Base-by-base conservation (phyloP, 2,797 vertebrate genomes). In the Cossypha heuglini region DNA sequence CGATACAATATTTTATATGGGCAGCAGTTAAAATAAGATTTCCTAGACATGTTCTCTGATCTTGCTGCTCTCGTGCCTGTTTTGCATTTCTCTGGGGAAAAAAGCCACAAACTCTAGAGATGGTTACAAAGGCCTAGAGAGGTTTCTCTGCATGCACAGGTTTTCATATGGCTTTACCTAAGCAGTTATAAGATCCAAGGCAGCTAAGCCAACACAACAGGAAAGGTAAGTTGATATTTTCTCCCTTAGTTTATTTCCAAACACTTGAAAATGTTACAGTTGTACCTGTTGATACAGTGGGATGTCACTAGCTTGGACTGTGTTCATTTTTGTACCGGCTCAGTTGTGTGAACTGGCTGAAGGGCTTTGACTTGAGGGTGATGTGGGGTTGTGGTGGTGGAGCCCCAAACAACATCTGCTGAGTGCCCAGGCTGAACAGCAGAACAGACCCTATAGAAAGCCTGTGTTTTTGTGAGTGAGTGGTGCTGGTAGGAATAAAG, bases 1-100 rank as follows among this genome's bases (percentile, higher is more conserved):
- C 74, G 18, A 75, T 84, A 46, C 31, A 55, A 16, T 43, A 35
- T 63, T 90, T 92, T 84, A 52, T 59, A 48, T 45, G 42, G 45
- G 29, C 46, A 85, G 86, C 45, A 69, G 75, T 81, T 93, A 82
- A 89, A 91, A 85, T 91, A 88, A 42, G 59, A 71, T 63, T 22
- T 77, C 25, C n/a, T 66, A 76, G 22, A 35, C 1, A 0, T 29
- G 31, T 76, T 93, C 71, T 72, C 64, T 64, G 37, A 42, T 88
- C 42, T 68, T 63, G 31, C 15, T 52, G 33, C 10, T 67, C 15
- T 74, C 24, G 33, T 13, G 25, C 21, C 22, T 74, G 6, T 25
- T 68, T 38, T 21, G 9, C 52, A 33, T 68, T 76, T 46, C 33
- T 52, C 63, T 33, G 33, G 46, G 18, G 10, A 6, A 33, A 48